Conservation (phyloP, 2,888 invertebrate genomes). For the Glyphotaelius pellucidus region DNA sequence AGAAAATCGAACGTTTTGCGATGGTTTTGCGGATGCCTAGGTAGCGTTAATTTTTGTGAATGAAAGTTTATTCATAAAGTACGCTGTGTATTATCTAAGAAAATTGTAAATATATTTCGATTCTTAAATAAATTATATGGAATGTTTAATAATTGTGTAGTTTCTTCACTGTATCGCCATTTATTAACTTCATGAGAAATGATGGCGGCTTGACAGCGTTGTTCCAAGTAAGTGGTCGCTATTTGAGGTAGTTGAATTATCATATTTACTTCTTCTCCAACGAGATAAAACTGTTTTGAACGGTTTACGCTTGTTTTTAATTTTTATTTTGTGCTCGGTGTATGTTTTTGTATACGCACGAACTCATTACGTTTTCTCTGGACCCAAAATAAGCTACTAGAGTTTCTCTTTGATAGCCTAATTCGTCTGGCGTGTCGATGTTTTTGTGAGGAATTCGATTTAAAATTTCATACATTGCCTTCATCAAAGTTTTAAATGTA, state of each 20-base stretch:
- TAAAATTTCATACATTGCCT: background rate
- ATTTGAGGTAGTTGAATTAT: background rate
- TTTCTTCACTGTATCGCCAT: background rate
- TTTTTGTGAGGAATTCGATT: background rate
- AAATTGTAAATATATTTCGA: background rate
- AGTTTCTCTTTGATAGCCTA: background rate
- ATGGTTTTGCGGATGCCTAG: background rate
- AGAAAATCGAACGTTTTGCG: background rate
- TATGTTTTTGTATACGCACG: background rate
- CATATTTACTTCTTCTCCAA: background rate
- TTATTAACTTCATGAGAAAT: conserved; percentile 9
- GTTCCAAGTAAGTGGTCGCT: conserved; percentile 35
- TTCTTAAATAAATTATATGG: background rate
- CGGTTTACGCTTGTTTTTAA: background rate
- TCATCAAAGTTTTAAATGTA: background rate
- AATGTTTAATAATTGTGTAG: background rate
- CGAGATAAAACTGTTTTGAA: background rate
- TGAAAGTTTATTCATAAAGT: background rate
- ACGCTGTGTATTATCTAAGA: background rate
- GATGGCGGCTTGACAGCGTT: conserved; percentile 58
- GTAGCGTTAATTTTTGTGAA: background rate
- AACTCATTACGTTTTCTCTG: background rate
- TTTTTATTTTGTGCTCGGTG: background rate
- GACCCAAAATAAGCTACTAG: background rate
- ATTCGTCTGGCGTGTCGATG: background rate